Conservation (phyloP, 92 coral and sea anemone genomes). For the Siderastrea siderea region DNA sequence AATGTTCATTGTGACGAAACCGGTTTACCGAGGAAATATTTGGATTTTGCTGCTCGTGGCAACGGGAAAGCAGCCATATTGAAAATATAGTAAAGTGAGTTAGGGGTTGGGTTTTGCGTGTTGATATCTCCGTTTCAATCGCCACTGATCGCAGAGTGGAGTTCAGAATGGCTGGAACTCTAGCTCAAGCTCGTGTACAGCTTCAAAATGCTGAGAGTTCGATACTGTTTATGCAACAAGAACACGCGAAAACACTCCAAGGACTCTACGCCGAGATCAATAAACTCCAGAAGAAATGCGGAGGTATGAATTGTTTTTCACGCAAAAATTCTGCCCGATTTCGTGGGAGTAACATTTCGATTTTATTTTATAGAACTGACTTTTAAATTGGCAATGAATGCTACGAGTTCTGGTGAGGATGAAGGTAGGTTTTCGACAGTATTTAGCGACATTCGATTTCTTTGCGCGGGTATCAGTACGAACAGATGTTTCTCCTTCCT, state of each 20-base stretch:
- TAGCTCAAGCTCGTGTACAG: conserved; percentile 87
- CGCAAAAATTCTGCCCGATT: not conserved
- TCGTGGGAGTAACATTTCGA: not conserved
- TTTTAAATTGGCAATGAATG: conserved; percentile 96
- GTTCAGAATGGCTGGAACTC: conserved; percentile 80
- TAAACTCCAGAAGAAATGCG: conserved; percentile 99
- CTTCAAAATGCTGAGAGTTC: conserved; percentile 99
- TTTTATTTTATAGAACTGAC: conserved; percentile 79
- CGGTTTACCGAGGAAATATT: conserved; percentile 55
- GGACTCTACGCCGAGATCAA: conserved; percentile 97
- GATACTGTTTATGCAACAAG: conserved; percentile 96
- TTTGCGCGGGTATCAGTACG: conserved; percentile 2
- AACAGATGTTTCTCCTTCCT: conserved; percentile 50
- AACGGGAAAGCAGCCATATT: conserved; percentile 93
- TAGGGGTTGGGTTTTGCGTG: conserved; percentile 19
- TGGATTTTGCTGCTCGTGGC: conserved; percentile 85
- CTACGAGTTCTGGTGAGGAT: conserved; percentile 76
- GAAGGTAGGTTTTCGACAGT: conserved; percentile 76
- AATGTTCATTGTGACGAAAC: conserved; percentile 82
- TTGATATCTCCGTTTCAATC: conserved; percentile 23
- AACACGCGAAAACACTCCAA: conserved; percentile 96
- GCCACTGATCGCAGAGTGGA: not conserved
- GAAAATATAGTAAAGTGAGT: conserved; percentile 65
- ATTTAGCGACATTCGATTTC: conserved; percentile 39
- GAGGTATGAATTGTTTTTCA: conserved; percentile 71